A percentile compares a stretch with the other conserved stretches of the same genome.
Conservation (phyloP, 2,113 vertebrate genomes). For the human region GRCh38 chr6:134117501-134118000, state of each 20-base stretch:
- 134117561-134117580: not conserved
- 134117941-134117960: not conserved
- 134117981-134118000: not conserved
- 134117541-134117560: rapidly evolving
- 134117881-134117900: not conserved
- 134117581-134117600: not conserved
- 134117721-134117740: not conserved
- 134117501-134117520: not conserved
- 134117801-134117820: not conserved
- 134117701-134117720: no score
- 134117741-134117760: not conserved
- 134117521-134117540: not conserved
- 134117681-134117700: not conserved
- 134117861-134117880: not conserved
- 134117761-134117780: not conserved
- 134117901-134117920: not conserved
- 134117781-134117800: not conserved
- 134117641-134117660: not conserved
- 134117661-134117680: not conserved
- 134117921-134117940: not conserved
- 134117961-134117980: not conserved
- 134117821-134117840: not conserved
- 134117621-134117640: not conserved
- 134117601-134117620: not conserved
- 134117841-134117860: not conserved